A percentile compares a stretch with the other conserved stretches of the same genome.
These are phyloP conservation scores for Arge pagana DNA, from an alignment of 2,888 invertebrate genomes.

Conservation along the genomic window DNA sequence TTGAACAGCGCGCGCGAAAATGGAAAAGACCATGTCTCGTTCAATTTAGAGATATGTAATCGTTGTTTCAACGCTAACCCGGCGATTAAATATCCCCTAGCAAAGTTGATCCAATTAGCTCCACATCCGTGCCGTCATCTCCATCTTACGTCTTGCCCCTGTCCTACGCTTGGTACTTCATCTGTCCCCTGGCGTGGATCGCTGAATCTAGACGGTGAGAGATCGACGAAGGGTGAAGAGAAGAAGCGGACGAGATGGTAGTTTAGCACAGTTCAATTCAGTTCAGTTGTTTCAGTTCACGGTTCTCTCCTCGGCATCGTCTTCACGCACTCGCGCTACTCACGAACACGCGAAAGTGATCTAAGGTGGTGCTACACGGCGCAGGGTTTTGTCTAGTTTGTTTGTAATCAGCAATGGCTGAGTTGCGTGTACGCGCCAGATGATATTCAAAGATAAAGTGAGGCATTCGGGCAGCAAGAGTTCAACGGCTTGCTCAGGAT, in stretches of 20 bases:
- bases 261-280: constrained; percentile 7
- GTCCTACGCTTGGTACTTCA: constrained; percentile 5
- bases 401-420: constrained; percentile 44
- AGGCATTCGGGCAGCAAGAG: no score
- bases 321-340: constrained; percentile 15
- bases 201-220: constrained; percentile 31
- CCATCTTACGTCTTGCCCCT: constrained; percentile 2
- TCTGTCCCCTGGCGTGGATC: constrained; percentile 28
- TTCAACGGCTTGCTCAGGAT: no score
- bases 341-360: constrained; percentile 7
- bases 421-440: constrained; percentile 14
- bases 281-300: constrained; percentile 1
- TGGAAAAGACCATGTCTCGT: no score
- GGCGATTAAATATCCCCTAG: constrained; percentile 16
- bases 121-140: constrained; percentile 9
- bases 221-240: constrained; percentile 8
- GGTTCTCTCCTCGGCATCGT: background rate
- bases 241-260: background rate
- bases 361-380: constrained; percentile 5
- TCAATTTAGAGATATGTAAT: constrained; percentile 4
- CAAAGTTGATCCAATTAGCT: constrained; percentile 45
- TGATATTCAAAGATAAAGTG: no score
- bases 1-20: no score
- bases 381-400: constrained; percentile 31
- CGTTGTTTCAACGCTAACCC: background rate